A percentile compares a stretch with the other conserved stretches of the same genome.
Conservation (phyloP, 2,888 invertebrate genomes). For the Rhorus exstirpatorius region DNA sequence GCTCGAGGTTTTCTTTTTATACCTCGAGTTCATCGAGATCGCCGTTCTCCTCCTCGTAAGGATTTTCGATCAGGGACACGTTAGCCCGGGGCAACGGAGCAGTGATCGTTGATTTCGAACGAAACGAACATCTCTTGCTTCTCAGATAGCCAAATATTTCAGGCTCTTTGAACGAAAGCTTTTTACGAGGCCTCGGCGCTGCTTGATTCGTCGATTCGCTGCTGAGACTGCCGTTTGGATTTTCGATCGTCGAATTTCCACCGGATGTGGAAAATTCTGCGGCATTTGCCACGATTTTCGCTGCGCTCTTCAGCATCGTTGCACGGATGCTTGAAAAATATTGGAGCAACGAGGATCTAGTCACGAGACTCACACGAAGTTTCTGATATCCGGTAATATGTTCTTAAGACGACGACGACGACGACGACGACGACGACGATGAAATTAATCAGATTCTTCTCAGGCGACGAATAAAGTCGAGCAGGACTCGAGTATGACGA, state of each 20-base stretch:
- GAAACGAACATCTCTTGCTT: constrained; percentile 78
- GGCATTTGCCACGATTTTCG: constrained; percentile 68
- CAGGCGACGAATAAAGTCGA: constrained; percentile 22
- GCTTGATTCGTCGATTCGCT: constrained; percentile 81
- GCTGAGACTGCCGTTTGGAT: constrained; percentile 82
- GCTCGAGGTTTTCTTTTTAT: constrained; percentile 64
- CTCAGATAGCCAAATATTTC: constrained; percentile 88
- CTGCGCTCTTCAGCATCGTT: constrained; percentile 74
- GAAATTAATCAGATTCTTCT: too few species aligned
- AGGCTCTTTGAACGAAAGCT: constrained; percentile 95
- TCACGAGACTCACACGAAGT: neutral
- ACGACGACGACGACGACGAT: too few species aligned
- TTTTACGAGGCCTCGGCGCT: constrained; percentile 90
- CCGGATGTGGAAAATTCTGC: constrained; percentile 61
- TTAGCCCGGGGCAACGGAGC: constrained; percentile 66
- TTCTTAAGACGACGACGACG: neutral
- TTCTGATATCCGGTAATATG: neutral
- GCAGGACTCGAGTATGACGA: constrained; percentile 50
- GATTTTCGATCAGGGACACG: constrained; percentile 77
- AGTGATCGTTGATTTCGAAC: constrained; percentile 57
- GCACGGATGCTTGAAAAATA: constrained; percentile 10
- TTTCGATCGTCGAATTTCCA: constrained; percentile 83
- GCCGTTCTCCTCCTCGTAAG: constrained; percentile 81
- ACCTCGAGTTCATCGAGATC: constrained; percentile 85
- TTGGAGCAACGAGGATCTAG: constrained; percentile 7